A percentile compares a stretch with the other conserved stretches of the same genome.
These are phyloP conservation scores for Elegia similella DNA, from an alignment of 2,888 invertebrate genomes.

Conservation along the genomic window DNA sequence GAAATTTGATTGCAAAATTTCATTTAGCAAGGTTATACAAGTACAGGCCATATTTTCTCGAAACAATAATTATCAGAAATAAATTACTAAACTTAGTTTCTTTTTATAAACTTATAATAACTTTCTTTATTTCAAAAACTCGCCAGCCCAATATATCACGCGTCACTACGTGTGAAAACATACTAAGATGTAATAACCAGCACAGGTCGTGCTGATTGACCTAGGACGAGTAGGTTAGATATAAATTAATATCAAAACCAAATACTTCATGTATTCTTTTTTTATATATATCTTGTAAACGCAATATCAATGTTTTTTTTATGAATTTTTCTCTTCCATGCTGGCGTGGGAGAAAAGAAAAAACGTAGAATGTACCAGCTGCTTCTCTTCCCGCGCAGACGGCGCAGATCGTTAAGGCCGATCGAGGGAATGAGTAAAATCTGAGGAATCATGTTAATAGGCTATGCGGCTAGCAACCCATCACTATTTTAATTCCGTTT, in stretches of 20 bases:
- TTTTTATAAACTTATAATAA: neutral
- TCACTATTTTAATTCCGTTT: neutral
- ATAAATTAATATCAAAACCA: too few species aligned
- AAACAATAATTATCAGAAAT: neutral
- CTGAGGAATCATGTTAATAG: too few species aligned
- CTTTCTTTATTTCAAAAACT: neutral
- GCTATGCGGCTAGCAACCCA: neutral
- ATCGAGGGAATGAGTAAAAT: too few species aligned
- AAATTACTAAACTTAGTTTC: neutral
- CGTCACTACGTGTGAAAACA: neutral
- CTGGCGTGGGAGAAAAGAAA: neutral
- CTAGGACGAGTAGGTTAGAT: too few species aligned
- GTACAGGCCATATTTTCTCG: too few species aligned
- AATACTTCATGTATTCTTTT: too few species aligned
- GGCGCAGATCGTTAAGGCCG: too few species aligned
- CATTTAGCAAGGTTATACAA: neutral
- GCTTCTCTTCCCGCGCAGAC: too few species aligned
- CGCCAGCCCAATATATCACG: neutral
- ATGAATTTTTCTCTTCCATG: too few species aligned
- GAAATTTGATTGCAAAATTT: too few species aligned
- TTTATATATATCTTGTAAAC: too few species aligned
- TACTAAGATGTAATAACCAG: neutral
- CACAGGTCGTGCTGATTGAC: conserved; percentile 19
- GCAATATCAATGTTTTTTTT: too few species aligned
- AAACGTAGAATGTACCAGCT: neutral